Percentiles rank a stretch among this genome's conserved stretches.
These are phyloP conservation scores for Cuculus canorus DNA, from an alignment of 2,797 vertebrate genomes.

Conservation along the genomic window DNA sequence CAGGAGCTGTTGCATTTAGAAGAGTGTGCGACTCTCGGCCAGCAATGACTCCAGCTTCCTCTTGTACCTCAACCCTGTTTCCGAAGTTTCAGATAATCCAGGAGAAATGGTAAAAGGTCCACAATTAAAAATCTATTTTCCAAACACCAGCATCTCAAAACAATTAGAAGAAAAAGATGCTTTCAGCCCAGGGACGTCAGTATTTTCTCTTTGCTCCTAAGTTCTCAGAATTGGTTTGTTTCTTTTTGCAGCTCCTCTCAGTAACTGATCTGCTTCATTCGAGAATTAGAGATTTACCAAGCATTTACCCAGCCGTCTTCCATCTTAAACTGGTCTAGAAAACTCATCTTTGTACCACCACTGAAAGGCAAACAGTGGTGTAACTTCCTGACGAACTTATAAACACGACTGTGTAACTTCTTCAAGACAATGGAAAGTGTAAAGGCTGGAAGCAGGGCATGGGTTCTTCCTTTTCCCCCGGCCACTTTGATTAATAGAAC, in stretches of 20 bases:
- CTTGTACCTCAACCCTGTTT: not conserved
- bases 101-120: not conserved
- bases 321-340: not conserved
- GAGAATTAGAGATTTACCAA: not conserved
- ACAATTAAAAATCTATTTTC: not conserved
- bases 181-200: not conserved
- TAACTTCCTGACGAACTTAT: not conserved
- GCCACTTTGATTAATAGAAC: not conserved
- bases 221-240: not conserved
- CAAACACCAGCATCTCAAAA: not conserved
- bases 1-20: not conserved
- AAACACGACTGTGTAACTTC: not conserved
- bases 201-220: not conserved
- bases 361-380: not conserved
- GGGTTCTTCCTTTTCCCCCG: not conserved
- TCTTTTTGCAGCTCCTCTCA: not conserved
- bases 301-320: not conserved
- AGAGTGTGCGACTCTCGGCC: not conserved
- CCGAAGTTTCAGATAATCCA: not conserved
- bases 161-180: not conserved
- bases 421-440: not conserved
- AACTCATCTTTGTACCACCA: not conserved
- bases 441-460: not conserved
- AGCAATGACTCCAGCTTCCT: not conserved
- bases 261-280: not conserved